These are phyloP conservation scores for Rhagoletis zephyria DNA, from an alignment of 1,140 invertebrate genomes.

Conservation along the genomic window DNA sequence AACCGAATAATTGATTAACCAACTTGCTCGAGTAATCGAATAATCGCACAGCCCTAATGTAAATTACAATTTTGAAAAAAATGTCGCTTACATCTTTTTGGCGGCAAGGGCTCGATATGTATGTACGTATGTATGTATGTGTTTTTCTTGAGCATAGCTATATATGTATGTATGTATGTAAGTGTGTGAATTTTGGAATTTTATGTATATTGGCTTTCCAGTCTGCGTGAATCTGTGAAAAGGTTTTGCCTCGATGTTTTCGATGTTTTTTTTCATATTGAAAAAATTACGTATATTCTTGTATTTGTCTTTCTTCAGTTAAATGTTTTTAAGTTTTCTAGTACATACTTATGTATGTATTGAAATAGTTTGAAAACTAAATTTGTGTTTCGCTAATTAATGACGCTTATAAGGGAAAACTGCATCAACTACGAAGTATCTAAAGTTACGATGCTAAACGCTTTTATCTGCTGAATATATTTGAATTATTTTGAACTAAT, in stretches of 20 bases:
- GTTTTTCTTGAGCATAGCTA: not conserved
- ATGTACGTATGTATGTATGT: not conserved
- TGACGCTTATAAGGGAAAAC: not conserved
- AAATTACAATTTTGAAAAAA: no score
- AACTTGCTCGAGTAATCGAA: no score
- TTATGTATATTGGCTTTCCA: no score
- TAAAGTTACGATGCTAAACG: not conserved
- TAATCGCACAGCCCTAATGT: no score
- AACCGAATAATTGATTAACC: no score
- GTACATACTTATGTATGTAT: not conserved
- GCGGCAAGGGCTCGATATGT: not conserved
- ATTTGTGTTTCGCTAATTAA: not conserved
- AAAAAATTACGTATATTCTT: constrained; percentile 55
- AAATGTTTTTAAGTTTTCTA: constrained; percentile 4
- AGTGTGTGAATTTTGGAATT: not conserved
- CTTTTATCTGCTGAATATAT: constrained; percentile 56
- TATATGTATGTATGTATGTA: constrained; percentile 22
- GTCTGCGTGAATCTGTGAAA: not conserved
- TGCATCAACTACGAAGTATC: not conserved
- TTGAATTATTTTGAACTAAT: constrained; percentile 59
- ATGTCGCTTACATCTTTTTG: no score
- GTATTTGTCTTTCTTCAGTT: constrained; percentile 54
- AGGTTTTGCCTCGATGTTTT: not conserved
- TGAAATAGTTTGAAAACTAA: constrained; percentile 12
- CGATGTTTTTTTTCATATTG: constrained; percentile 23